These are phyloP conservation scores for Cyanoliseus patagonus DNA, from an alignment of 2,113 vertebrate genomes.

Conservation along the genomic window DNA sequence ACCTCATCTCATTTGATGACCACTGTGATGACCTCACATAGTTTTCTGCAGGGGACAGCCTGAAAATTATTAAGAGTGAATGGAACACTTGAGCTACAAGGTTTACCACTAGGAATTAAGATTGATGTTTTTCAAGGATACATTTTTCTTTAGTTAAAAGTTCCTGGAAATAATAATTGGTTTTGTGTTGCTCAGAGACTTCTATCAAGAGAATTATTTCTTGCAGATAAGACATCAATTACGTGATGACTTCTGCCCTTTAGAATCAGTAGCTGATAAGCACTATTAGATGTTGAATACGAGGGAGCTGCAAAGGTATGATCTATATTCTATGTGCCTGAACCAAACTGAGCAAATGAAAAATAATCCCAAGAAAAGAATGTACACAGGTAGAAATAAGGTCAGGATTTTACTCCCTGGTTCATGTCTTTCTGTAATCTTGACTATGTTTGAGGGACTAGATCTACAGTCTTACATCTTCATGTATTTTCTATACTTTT, in stretches of 20 bases:
- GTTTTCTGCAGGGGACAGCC: background rate
- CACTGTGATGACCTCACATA: background rate
- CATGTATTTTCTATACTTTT: conserved; percentile 4
- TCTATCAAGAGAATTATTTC: conserved; percentile 16
- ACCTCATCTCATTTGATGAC: background rate
- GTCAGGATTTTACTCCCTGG: background rate
- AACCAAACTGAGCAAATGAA: background rate
- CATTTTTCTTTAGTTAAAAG: conserved; percentile 38
- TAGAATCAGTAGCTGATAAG: conserved; percentile 8
- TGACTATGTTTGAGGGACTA: background rate
- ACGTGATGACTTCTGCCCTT: conserved; percentile 17
- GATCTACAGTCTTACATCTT: background rate
- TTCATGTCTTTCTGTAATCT: background rate
- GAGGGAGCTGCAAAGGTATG: background rate
- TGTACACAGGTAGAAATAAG: background rate
- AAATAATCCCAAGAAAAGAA: background rate
- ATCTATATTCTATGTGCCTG: background rate
- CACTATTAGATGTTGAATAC: conserved; percentile 15
- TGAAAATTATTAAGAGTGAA: conserved; percentile 14
- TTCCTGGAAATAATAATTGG: conserved; percentile 25
- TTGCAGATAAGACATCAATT: conserved; percentile 21
- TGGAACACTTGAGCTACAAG: background rate
- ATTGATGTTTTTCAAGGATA: background rate
- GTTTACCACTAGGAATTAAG: conserved; percentile 3
- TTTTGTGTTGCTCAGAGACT: conserved; percentile 6